Base-by-base conservation (phyloP, 2,113 vertebrate genomes). In the Dendropsophus ebraccatus region DNA sequence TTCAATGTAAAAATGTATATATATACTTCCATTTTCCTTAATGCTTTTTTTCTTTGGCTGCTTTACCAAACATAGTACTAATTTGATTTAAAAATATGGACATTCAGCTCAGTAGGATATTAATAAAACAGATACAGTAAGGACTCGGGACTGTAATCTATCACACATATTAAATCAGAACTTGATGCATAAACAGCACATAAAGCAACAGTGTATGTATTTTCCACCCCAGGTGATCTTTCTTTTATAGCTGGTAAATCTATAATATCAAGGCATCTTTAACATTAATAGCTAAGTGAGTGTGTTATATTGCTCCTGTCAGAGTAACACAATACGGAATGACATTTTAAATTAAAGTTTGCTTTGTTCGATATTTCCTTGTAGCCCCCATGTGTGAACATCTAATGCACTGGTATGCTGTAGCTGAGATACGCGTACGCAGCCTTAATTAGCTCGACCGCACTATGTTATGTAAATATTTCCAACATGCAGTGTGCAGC, bases 401-500 rank as follows among this genome's bases (percentile, higher is more conserved):
- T 47, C 76, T 37, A 62, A 81, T 47, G 73, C 45, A 49, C 47
- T 60, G 21, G 50, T 37, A 80, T 81, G 77, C 79, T 30, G 47
- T 50, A 81, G 78, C 77, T 81, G 25, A 30, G 78, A 60, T 74
- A 74, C 62, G 67, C 52, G 54, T 84, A 52, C 73, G 23, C 58
- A 50, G 58, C 49, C 25, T 81, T 87, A 87, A 87, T 87, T 87
- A 87, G 67, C 54, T 35, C 81, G 85, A 21, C 69, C 32, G 67
- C 54, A 60, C 85, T 87, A 74, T 81, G 77, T 65, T 81, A 87
- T 81, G 85, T 81, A 81, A 87, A 87, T 87, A 87, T 87, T 81
- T 81, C 77, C 65, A 62, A 72, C 54, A 50, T 87, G 54, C 45
- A 81, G 85, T 81, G 69, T 87, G 85, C 78, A 81, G 77, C 85